Base-by-base conservation (phyloP, 2,113 vertebrate species). In the Caranx melampygus region DNA sequence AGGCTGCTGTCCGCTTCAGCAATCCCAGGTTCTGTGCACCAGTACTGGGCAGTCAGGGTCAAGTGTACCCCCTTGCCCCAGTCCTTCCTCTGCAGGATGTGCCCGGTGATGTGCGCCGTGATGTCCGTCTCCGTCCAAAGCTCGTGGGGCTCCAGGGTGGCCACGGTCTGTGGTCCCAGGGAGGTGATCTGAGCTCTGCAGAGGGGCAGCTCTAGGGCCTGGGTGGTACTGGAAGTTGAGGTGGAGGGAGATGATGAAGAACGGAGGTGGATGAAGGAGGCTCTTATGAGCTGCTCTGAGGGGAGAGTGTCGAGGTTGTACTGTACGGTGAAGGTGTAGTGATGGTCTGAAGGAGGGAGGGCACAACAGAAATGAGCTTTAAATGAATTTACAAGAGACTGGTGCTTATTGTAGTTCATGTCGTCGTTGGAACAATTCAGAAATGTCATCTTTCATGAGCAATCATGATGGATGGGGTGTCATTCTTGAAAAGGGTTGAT, bases 41-140 rank as follows among this genome's bases (percentile, higher is more conserved):
- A 94, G 3, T 95, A 95, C 79, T 59, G 91, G 6, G 94, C 93
- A 2, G 93, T 94, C 33, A 96, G 33, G 0, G 81, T 70, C 55
- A 95, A 67, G 81, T 52, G 92, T 0, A 80, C 70, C 26, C n/a
- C 91, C 6, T 6, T 3, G 20, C 82, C 83, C 3, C 49, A 85
- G 13, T 34, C 63, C 78, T 33, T 54, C 49, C 70, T 35, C 49
- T 42, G 78, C 47, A 65, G 81, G 72, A 92, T 63, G 40, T 87
- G 85, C 9, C 74, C 64, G 18, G 58, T 78, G 52, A 97, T 37
- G 15, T 95, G 93, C 0, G 92, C 84, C 0, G 97, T 97, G 87
- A 98, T 77, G 4, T 99, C 96, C 0, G 90, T 95, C 92, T 97
- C 96, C 0, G 88, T 94, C 97, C 97, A 99, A 64, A 75, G 84